A percentile compares a stretch with the other conserved stretches of the same genome.
These are phyloP conservation scores for Sebastes trivittatus DNA, from an alignment of 2,797 vertebrate species.

Conservation along the genomic window DNA sequence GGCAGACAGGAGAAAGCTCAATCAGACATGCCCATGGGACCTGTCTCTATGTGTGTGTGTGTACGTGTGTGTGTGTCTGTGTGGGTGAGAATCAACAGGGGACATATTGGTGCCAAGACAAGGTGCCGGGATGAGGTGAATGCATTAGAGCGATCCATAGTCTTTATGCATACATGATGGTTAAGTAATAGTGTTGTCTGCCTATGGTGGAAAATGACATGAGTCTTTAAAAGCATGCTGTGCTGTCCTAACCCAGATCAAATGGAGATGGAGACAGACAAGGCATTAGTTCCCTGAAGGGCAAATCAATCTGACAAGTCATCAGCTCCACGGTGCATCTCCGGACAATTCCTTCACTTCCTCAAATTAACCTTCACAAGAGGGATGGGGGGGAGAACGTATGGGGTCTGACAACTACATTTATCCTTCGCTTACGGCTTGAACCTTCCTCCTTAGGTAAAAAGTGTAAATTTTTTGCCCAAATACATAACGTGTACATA, in stretches of 20 bases:
- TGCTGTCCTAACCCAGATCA: conserved; percentile 33
- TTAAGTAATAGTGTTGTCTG: conserved; percentile 60
- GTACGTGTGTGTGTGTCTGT: neutral
- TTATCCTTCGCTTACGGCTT: conserved; percentile 35
- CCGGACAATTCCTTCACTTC: conserved; percentile 64
- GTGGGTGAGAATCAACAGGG: conserved; percentile 62
- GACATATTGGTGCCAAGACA: conserved; percentile 45
- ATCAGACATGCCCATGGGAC: conserved; percentile 78
- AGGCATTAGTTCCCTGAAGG: conserved; percentile 64
- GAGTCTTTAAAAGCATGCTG: conserved; percentile 53
- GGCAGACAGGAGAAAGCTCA: conserved; percentile 83
- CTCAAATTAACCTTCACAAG: conserved; percentile 76
- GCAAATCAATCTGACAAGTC: conserved; percentile 77
- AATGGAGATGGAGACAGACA: conserved; percentile 46
- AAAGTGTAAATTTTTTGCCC: neutral
- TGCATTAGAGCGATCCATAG: conserved; percentile 56
- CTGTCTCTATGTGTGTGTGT: conserved; percentile 14
- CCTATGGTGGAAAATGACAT: conserved; percentile 50
- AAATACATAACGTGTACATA: neutral
- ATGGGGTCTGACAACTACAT: conserved; percentile 25
- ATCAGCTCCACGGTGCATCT: conserved; percentile 59
- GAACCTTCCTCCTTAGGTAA: neutral
- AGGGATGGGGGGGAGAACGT: conserved; percentile 31
- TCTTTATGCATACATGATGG: conserved; percentile 63
- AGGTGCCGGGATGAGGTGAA: conserved; percentile 46